Percentiles rank a stretch among this genome's conserved stretches.
phyloP scores from a whole-genome alignment of 1,140 invertebrate genomes.

The Streblospio benedicti region DNA sequence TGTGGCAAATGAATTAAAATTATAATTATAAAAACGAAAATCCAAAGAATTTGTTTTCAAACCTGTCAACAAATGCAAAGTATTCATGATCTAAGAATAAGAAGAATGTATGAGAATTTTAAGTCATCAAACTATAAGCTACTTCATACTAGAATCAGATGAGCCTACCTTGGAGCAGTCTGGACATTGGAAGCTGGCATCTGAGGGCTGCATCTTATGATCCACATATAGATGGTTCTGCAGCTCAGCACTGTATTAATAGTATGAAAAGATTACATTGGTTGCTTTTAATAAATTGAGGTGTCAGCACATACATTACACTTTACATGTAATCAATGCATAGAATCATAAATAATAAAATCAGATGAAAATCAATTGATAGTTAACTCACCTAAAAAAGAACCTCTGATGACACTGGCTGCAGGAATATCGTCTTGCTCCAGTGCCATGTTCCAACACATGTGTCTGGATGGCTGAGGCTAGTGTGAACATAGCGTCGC shows the following conservation, averaged over 20 bases:
- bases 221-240: constrained; percentile 63
- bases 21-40: no score
- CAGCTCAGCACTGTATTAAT: constrained; percentile 73
- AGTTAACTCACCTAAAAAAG: no score
- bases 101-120: neutral
- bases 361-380: no score
- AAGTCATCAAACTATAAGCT: neutral
- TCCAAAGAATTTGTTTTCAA: no score
- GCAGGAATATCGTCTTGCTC: constrained; percentile 74
- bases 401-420: constrained; percentile 71
- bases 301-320: no score
- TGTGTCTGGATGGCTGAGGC: constrained; percentile 70
- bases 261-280: no score
- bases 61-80: neutral
- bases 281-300: no score
- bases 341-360: no score
- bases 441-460: constrained; percentile 70
- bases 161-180: constrained; percentile 21
- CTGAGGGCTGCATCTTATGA: neutral
- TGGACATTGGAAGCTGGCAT: constrained; percentile 24
- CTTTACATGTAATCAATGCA: no score
- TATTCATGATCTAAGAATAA: neutral
- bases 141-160: neutral
- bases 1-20: no score
- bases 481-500: constrained; percentile 74